Percentiles rank a stretch among this genome's conserved stretches.
Evolutionary conservation across 2,797 vertebrate species (phyloP).

Genomic region (Netta rufina): DNA sequence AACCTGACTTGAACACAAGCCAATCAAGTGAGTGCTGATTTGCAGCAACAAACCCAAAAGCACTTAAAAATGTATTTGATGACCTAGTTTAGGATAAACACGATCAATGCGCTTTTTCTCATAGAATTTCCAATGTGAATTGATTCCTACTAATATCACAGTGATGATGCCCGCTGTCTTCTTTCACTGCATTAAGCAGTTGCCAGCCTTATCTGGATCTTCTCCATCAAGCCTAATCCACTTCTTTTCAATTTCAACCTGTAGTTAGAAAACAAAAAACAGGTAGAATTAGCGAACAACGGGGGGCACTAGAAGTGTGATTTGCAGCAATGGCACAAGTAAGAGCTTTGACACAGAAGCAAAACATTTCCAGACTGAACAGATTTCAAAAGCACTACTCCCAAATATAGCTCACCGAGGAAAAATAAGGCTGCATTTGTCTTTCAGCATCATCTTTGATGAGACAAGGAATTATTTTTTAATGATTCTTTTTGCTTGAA

Average conservation of each 20-base stretch:
- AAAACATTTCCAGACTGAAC: slow-evolving; percentile 9
- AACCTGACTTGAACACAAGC: not conserved
- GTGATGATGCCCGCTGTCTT: not conserved
- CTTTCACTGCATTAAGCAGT: slow-evolving; percentile 89
- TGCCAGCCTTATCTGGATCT: slow-evolving; percentile 85
- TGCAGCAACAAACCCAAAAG: slow-evolving; percentile 19
- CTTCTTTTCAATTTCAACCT: slow-evolving; percentile 98
- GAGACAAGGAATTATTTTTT: slow-evolving; percentile 31
- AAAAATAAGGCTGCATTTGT: not conserved
- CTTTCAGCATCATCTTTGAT: not conserved
- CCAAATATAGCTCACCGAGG: not conserved
- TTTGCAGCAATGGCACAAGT: not conserved
- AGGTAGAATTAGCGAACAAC: slow-evolving; percentile 30
- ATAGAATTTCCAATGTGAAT: slow-evolving; percentile 36
- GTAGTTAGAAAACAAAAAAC: slow-evolving; percentile 47
- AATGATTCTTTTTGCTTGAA: slow-evolving; percentile 15
- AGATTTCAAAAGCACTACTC: slow-evolving; percentile 9
- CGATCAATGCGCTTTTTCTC: slow-evolving; percentile 16
- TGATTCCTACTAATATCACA: slow-evolving; percentile 10
- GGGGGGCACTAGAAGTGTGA: not conserved
- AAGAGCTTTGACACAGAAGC: not conserved
- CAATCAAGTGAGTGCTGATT: not conserved
- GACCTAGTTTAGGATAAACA: slow-evolving; percentile 20
- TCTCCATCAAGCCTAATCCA: slow-evolving; percentile 88
- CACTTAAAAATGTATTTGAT: not conserved